These are phyloP conservation scores for Chaunax sp. DNA, from an alignment of 2,797 vertebrate species.

Conservation along the genomic window DNA sequence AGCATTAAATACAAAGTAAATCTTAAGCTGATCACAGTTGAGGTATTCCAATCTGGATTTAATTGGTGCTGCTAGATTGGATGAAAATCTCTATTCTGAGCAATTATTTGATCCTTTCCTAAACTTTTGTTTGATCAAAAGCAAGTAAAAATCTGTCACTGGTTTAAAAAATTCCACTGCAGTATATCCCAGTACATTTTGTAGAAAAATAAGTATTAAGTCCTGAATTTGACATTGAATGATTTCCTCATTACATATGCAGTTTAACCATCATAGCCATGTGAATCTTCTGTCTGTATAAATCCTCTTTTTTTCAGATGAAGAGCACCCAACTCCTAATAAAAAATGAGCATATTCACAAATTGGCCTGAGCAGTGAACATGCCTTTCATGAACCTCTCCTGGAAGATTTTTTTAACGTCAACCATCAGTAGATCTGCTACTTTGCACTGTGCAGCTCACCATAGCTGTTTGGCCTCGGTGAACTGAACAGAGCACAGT, in stretches of 20 bases:
- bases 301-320: neutral
- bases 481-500: conserved; percentile 34
- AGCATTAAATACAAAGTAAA: neutral
- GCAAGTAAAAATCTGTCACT: neutral
- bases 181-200: neutral
- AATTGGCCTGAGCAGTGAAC: conserved; percentile 43
- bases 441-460: conserved; percentile 27
- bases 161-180: neutral
- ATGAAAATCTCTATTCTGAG: too few species aligned
- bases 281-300: neutral
- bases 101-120: too few species aligned
- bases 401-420: conserved; percentile 41
- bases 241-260: neutral
- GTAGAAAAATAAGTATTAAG: neutral
- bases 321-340: conserved; percentile 1
- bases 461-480: conserved; percentile 27
- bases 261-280: neutral
- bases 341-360: conserved; percentile 33
- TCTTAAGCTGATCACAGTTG: neutral
- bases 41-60: neutral
- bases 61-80: neutral
- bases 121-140: neutral
- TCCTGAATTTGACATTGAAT: neutral
- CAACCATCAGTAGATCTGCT: conserved; percentile 35
- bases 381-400: conserved; percentile 47